phyloP scores from a whole-genome alignment of 2,797 vertebrate species.

The Galago senegalensis region DNA sequence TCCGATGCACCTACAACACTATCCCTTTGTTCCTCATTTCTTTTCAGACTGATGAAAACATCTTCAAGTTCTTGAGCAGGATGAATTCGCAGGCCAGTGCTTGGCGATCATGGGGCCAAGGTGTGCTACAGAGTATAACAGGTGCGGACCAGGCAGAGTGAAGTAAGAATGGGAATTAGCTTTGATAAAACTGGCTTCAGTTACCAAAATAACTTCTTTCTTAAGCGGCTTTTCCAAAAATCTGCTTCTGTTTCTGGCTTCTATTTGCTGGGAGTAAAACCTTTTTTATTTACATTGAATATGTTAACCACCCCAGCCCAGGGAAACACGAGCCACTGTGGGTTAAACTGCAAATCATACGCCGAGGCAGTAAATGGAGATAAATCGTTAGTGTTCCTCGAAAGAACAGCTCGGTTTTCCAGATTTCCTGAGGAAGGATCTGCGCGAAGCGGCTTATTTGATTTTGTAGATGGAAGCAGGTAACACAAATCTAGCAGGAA shows the following conservation, averaged over 20 bases:
- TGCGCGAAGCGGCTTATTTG: slow-evolving; percentile 81
- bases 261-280: not conserved
- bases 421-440: slow-evolving; percentile 87
- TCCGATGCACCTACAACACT: not conserved
- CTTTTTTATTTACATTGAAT: not conserved
- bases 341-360: slow-evolving; percentile 74
- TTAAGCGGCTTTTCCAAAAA: slow-evolving; percentile 25
- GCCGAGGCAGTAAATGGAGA: slow-evolving; percentile 68
- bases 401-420: slow-evolving; percentile 84
- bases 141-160: slow-evolving; percentile 25
- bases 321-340: not conserved
- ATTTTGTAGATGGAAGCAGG: slow-evolving; percentile 83
- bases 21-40: slow-evolving; percentile 31
- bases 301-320: not conserved
- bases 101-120: not conserved
- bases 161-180: not conserved
- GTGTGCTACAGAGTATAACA: not conserved
- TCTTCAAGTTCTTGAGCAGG: not conserved
- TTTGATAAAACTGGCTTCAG: slow-evolving; percentile 51
- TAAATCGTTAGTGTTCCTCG: slow-evolving; percentile 78
- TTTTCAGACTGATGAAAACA: not conserved
- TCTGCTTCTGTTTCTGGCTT: slow-evolving; percentile 37
- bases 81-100: not conserved
- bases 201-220: slow-evolving; percentile 34
- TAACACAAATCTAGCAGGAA: slow-evolving; percentile 81